phyloP scores from a whole-genome alignment of 1,140 invertebrate species.

The Phocides pigmalion region DNA sequence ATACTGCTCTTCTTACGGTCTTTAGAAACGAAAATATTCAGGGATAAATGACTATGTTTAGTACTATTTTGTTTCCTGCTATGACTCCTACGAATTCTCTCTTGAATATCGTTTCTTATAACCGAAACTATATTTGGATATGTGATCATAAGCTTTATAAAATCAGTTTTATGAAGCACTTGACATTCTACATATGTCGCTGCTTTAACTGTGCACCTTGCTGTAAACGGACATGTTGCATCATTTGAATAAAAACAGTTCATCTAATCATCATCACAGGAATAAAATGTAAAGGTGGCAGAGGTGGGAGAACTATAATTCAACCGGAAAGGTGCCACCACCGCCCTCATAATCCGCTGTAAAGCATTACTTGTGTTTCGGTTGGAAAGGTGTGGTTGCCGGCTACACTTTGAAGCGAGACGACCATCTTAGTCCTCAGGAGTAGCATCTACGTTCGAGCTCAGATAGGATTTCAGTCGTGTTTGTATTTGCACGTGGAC shows the following conservation, averaged over 20 bases:
- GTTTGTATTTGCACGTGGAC: too few relatives aligned
- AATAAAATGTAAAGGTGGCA: too few relatives aligned
- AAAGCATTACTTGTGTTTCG: too few relatives aligned
- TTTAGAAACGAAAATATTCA: slow-evolving; percentile 74
- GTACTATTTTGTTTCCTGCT: slow-evolving; percentile 49
- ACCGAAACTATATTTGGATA: slow-evolving; percentile 65
- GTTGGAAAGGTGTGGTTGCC: too few relatives aligned
- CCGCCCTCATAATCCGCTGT: too few relatives aligned
- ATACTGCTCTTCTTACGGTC: slow-evolving; percentile 72
- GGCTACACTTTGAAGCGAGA: too few relatives aligned
- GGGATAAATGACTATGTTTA: slow-evolving; percentile 43
- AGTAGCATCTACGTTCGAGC: too few relatives aligned
- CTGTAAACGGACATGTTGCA: slow-evolving; percentile 45
- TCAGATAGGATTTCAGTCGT: too few relatives aligned
- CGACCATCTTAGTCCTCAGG: too few relatives aligned
- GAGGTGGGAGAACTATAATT: too few relatives aligned
- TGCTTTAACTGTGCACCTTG: slow-evolving; percentile 77
- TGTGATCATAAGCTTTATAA: slow-evolving; percentile 74
- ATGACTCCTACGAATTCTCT: slow-evolving; percentile 55
- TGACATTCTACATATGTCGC: slow-evolving; percentile 79
- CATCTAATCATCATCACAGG: too few relatives aligned
- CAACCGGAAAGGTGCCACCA: too few relatives aligned
- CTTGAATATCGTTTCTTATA: slow-evolving; percentile 58
- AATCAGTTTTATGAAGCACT: slow-evolving; percentile 72
- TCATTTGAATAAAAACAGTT: slow-evolving; percentile 16